A percentile compares a stretch with the other conserved stretches of the same genome.
Conservation (phyloP, 2,113 vertebrate species). For the Atrichornis clamosus region DNA sequence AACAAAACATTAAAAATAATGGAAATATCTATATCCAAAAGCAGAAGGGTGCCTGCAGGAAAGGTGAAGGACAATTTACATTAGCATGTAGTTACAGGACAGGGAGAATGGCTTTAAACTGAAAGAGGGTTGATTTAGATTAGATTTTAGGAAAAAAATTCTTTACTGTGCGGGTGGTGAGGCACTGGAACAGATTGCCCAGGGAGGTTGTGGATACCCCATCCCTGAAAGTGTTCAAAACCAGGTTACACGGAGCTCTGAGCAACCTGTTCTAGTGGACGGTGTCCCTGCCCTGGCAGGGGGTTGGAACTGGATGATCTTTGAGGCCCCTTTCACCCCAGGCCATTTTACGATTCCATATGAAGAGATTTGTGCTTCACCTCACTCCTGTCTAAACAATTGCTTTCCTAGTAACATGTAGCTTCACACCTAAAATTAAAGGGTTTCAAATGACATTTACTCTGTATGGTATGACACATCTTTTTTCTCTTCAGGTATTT, state of each 20-base stretch:
- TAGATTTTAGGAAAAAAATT: not conserved
- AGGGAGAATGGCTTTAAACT: not conserved
- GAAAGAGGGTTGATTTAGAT: not conserved
- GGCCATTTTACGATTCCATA: not conserved
- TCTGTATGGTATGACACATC: not conserved
- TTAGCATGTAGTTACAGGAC: not conserved
- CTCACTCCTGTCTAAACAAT: not conserved
- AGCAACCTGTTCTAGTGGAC: not conserved
- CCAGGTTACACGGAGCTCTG: not conserved
- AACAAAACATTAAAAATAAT: not conserved
- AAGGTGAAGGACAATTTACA: not conserved
- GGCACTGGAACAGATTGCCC: not conserved
- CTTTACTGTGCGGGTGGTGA: not conserved
- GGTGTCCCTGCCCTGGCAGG: rapidly evolving
- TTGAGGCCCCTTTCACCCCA: not conserved
- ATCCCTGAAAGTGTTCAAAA: not conserved
- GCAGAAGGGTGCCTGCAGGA: not conserved
- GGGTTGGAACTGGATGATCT: not conserved
- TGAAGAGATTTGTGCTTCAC: not conserved
- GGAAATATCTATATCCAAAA: not conserved
- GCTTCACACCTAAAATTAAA: not conserved
- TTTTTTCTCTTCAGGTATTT: not conserved
- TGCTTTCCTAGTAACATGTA: not conserved
- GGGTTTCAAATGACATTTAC: not conserved
- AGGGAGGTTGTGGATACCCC: not conserved